phyloP scores from a whole-genome alignment of 2,113 vertebrate genomes.

The Tragelaphus buxtoni region DNA sequence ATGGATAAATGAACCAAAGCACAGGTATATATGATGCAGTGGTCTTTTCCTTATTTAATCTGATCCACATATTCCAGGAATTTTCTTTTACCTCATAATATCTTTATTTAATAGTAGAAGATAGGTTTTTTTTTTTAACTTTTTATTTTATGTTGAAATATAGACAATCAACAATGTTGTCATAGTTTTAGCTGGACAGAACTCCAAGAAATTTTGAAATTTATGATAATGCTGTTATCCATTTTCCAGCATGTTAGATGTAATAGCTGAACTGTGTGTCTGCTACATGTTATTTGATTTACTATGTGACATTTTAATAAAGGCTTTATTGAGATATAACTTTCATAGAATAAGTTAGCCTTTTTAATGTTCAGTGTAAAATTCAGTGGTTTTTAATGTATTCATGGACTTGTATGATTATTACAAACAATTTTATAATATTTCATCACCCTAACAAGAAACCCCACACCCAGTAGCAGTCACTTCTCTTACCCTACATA shows the following conservation, averaged over 20 bases:
- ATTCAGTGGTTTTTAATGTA: not conserved
- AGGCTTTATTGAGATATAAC: not conserved
- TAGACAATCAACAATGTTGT: not conserved
- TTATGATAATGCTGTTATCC: not conserved
- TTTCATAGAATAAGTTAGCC: not conserved
- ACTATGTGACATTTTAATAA: not conserved
- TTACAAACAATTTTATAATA: not conserved
- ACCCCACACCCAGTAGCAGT: rapidly evolving
- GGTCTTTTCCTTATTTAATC: not conserved
- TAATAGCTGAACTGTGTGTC: not conserved
- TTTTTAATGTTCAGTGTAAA: not conserved
- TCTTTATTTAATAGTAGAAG: not conserved
- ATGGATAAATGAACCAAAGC: not conserved
- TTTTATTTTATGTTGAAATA: not conserved
- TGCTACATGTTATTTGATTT: not conserved
- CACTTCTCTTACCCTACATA: not conserved
- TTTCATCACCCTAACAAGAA: not conserved
- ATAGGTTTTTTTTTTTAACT: not conserved
- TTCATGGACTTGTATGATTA: not conserved
- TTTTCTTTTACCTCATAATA: not conserved
- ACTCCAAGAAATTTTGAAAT: not conserved
- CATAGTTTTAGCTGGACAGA: not conserved
- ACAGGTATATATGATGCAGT: not conserved
- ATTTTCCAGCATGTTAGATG: not conserved
- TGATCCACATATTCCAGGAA: not conserved